phyloP scores from a whole-genome alignment of 1,140 invertebrate species.

The Solenopsis invicta region DNA sequence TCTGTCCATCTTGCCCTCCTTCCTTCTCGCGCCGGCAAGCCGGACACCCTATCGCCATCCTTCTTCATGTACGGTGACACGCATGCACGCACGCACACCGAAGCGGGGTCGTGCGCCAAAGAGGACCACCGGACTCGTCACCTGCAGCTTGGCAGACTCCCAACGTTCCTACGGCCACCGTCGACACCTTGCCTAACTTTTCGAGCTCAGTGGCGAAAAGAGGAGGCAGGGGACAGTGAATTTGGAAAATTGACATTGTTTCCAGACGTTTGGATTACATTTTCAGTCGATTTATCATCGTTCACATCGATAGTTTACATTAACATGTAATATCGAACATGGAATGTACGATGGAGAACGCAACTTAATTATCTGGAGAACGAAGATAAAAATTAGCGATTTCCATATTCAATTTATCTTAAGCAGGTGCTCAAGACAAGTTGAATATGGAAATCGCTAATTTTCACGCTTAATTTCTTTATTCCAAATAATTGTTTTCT shows the following conservation, averaged over 20 bases:
- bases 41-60: conserved; percentile 24
- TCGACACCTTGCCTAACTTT: conserved; percentile 81
- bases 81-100: conserved; percentile 66
- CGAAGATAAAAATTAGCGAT: conserved; percentile 2
- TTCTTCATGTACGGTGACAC: conserved; percentile 67
- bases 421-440: neutral
- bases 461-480: conserved; percentile 5
- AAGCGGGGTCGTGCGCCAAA: conserved; percentile 63
- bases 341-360: neutral
- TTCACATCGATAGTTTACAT: neutral
- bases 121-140: conserved; percentile 85
- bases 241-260: conserved; percentile 46
- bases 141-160: conserved; percentile 78
- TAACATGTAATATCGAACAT: neutral
- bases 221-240: conserved; percentile 4
- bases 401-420: conserved; percentile 25
- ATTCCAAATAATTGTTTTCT: neutral
- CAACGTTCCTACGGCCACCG: conserved; percentile 76
- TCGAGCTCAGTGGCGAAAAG: conserved; percentile 16
- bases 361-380: neutral
- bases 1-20: conserved; percentile 29
- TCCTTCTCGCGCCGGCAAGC: conserved; percentile 23
- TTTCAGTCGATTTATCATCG: neutral
- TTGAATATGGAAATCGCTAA: conserved; percentile 1
- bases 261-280: neutral